Base-by-base conservation (phyloP, 1,140 invertebrate genomes). In the Trichonephila clavipes region DNA sequence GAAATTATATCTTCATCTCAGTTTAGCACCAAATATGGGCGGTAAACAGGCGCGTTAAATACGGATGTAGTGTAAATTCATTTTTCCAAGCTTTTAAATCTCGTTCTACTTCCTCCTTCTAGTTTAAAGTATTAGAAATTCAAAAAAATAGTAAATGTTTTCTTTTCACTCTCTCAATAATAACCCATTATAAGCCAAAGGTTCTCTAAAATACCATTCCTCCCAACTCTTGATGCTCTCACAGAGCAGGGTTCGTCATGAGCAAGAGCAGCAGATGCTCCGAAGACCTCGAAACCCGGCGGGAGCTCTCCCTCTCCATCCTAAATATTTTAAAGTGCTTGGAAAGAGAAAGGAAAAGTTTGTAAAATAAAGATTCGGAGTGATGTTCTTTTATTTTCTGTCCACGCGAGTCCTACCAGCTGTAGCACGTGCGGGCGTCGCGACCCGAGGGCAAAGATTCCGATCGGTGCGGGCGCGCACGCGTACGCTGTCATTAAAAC, bases 401-500 rank as follows among this genome's bases (percentile, higher is more conserved):
- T 85, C 58, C 82, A 24, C 59, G 59, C 86, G 86, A 66, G 62
- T 12, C 34, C 61, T 64, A 51, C 91, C 91, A 92, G 91, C 82
- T 92, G 91, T 87, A 87, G 64, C 44, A 59, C 59, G 82, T 85
- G 91, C 91, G 91, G 82, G 83, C 24, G 83, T 86, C 83, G 24
- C 10, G 40, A 62, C 91, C 81, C 51, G 69, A 44, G 83, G 62
- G 34, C 61, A 44, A 58, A 86, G 91, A 92, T 92, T 87, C 28
- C 12, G 62, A 92, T 92, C 91, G 40, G 83, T 92, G 91, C 91
- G 91, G 91, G 91, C 83, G 59, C 62, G 62, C 90, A 92, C 90
- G 91, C 91, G 91, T 85, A 92, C 64, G 82, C 91, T 92, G 91
- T 92, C 91, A 92, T 85, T 92, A 87, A 86, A 34, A 72, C 44